Conservation (phyloP, 2,888 invertebrate species). For the Cantharis nigra region DNA sequence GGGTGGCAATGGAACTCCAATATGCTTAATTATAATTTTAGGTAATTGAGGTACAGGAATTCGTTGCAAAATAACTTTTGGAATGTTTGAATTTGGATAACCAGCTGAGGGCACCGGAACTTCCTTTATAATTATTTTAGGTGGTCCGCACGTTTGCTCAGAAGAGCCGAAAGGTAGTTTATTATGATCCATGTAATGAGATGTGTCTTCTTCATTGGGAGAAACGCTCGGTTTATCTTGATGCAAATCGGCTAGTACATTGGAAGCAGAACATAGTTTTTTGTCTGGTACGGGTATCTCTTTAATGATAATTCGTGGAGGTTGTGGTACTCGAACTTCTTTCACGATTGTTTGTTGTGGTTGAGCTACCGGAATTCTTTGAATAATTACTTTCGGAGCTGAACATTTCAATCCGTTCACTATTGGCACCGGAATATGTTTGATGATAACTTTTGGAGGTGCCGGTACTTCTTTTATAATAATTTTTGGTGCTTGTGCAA, state of each 20-base stretch:
- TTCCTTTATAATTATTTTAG: constrained; percentile 6
- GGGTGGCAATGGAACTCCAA: neutral
- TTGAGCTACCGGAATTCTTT: neutral
- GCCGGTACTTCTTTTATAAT: constrained; percentile 5
- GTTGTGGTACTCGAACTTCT: neutral
- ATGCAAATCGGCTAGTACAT: neutral
- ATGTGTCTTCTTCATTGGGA: neutral
- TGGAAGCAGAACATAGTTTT: neutral
- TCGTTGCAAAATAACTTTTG: neutral
- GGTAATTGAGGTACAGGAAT: neutral
- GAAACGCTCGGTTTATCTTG: neutral
- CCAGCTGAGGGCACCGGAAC: neutral
- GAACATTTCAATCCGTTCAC: neutral
- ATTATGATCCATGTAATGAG: neutral
- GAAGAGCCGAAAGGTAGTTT: neutral
- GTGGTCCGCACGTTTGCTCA: neutral
- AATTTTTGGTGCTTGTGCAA: constrained; percentile 9
- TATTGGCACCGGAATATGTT: neutral
- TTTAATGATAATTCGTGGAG: neutral
- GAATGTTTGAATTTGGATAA: neutral
- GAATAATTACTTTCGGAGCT: constrained; percentile 7
- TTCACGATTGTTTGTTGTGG: neutral
- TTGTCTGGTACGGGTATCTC: neutral
- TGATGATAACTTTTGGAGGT: neutral
- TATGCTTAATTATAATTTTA: neutral